Percentiles rank a stretch among this genome's conserved stretches.
Conservation (phyloP, 2,797 vertebrate species). For the Enteromius fasciolatus region DNA sequence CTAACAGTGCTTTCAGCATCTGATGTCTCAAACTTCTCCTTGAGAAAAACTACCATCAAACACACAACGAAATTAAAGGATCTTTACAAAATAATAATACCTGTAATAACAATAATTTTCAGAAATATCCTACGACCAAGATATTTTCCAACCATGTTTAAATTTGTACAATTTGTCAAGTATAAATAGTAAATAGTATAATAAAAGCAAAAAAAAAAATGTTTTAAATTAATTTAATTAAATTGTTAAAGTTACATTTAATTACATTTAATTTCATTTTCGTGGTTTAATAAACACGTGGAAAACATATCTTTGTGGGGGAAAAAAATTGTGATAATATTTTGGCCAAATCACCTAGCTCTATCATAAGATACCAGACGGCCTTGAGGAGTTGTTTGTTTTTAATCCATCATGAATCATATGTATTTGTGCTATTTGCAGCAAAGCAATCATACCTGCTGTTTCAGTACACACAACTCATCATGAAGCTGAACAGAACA, state of each 20-base stretch:
- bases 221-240: not conserved
- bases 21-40: not conserved
- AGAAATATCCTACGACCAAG: not conserved
- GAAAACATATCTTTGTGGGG: not conserved
- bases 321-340: not conserved
- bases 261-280: too few species aligned
- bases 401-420: conserved; percentile 16
- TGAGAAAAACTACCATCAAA: not conserved
- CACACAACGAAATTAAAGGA: not conserved
- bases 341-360: not conserved
- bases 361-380: not conserved
- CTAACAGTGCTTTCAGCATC: not conserved
- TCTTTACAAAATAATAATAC: not conserved
- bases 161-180: not conserved
- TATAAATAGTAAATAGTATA: too few species aligned
- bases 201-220: too few species aligned
- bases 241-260: not conserved
- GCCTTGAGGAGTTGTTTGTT: not conserved
- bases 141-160: not conserved
- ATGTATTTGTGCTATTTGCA: not conserved
- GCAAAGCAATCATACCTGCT: conserved; percentile 9
- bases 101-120: not conserved
- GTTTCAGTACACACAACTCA: conserved; percentile 20
- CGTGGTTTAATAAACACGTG: not conserved
- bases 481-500: conserved; percentile 23